Evolutionary conservation across 2,113 vertebrate species (phyloP).

Genomic region (Pteronura brasiliensis): DNA sequence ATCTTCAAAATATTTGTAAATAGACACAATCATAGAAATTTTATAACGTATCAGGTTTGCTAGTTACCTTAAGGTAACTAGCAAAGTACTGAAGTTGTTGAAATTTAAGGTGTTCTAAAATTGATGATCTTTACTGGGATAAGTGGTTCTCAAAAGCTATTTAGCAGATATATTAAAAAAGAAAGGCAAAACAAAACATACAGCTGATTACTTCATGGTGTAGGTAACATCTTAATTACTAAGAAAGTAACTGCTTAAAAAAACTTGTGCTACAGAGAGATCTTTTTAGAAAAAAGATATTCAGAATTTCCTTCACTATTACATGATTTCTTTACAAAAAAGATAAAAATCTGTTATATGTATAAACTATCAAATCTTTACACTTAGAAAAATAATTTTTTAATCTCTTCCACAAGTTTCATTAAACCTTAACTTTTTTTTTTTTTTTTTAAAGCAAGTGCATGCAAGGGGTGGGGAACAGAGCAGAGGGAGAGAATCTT

Average conservation of each 20-base stretch:
- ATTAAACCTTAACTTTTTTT: neutral
- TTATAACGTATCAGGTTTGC: neutral
- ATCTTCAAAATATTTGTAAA: neutral
- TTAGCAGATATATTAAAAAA: neutral
- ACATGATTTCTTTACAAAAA: neutral
- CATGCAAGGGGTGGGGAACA: neutral
- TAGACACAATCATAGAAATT: neutral
- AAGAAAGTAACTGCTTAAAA: neutral
- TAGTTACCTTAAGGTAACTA: neutral
- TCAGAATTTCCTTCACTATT: neutral
- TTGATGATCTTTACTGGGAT: neutral
- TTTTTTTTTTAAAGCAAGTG: no score
- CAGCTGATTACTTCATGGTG: neutral
- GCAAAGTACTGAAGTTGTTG: neutral
- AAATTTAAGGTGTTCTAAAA: constrained; percentile 12
- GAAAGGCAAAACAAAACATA: neutral
- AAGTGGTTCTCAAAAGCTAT: neutral
- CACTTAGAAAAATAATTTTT: neutral
- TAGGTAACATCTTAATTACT: neutral
- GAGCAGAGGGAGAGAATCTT: neutral
- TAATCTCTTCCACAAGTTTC: neutral
- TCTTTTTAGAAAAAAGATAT: neutral
- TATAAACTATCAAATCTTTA: neutral
- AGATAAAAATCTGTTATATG: neutral
- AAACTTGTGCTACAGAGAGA: neutral